Evolutionary conservation across 1,140 invertebrate species (phyloP).

Genomic region (Bacillus rossius): DNA sequence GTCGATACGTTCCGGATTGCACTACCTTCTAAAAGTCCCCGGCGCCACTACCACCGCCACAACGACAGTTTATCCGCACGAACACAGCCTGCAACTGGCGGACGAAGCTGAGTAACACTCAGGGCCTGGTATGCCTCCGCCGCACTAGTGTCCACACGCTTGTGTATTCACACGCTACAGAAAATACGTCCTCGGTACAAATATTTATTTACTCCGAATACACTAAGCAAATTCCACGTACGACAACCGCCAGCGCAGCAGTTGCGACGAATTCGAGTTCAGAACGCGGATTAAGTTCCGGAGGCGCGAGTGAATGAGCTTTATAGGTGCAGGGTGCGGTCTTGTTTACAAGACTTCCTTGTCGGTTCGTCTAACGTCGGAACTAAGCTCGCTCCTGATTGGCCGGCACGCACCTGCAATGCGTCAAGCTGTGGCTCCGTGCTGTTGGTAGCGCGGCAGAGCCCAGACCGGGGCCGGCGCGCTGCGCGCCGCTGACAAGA

Average conservation of each 20-base stretch:
- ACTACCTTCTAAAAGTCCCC: conserved; percentile 29
- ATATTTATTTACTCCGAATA: conserved; percentile 2
- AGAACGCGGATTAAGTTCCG: conserved; percentile 31
- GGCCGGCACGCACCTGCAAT: conserved; percentile 74
- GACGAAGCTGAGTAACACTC: conserved; percentile 21
- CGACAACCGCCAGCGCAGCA: too few species aligned
- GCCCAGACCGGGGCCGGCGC: conserved; percentile 12
- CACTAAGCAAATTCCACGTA: conserved; percentile 4
- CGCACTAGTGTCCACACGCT: conserved; percentile 7
- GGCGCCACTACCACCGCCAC: conserved; percentile 29
- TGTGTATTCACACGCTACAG: conserved; percentile 5
- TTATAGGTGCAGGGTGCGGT: conserved; percentile 58
- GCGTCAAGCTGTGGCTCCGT: conserved; percentile 53
- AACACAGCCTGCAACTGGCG: conserved; percentile 30
- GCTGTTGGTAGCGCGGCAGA: conserved; percentile 10
- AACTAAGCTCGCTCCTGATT: conserved; percentile 47
- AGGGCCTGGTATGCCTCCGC: conserved; percentile 29
- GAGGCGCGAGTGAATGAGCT: conserved; percentile 31
- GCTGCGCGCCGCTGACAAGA: conserved; percentile 6
- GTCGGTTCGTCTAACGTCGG: conserved; percentile 27
- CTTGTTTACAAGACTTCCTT: conserved; percentile 53
- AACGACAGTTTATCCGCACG: conserved; percentile 22
- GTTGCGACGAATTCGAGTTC: conserved; percentile 15
- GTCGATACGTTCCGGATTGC: conserved; percentile 22
- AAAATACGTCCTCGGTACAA: conserved; percentile 6